Evolutionary conservation across 2,888 invertebrate species (phyloP).

Genomic region (Patella ulyssiponensis): DNA sequence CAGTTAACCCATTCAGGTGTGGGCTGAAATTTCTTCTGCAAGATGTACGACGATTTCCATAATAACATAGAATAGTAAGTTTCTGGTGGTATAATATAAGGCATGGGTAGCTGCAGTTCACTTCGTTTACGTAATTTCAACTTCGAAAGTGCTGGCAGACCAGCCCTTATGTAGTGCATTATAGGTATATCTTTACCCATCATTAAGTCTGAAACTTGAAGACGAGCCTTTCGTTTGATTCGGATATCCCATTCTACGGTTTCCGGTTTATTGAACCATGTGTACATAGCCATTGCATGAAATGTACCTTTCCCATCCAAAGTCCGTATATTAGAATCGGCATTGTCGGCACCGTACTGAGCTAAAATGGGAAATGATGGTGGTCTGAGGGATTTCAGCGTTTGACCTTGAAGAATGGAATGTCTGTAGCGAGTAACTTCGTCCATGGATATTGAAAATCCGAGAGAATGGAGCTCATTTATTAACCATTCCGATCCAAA

Average conservation of each 20-base stretch:
- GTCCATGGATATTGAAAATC: constrained; percentile 1
- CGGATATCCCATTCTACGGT: not conserved
- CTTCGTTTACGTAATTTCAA: too few species aligned
- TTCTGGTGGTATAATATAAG: too few species aligned
- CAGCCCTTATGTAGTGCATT: not conserved
- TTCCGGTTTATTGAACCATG: too few species aligned
- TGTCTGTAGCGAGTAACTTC: not conserved
- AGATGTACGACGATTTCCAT: too few species aligned
- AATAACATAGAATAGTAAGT: too few species aligned
- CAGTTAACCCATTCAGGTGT: not conserved
- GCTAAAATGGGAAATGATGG: not conserved
- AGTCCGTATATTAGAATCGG: not conserved
- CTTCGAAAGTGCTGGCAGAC: not conserved
- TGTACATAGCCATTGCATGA: not conserved
- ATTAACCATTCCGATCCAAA: constrained; percentile 12
- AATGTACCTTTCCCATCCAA: not conserved
- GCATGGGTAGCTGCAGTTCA: too few species aligned
- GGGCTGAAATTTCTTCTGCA: too few species aligned
- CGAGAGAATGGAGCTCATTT: not conserved
- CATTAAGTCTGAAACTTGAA: not conserved
- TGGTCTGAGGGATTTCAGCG: not conserved
- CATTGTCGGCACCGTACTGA: not conserved
- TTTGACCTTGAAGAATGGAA: not conserved
- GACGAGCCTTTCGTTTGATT: not conserved
- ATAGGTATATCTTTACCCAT: not conserved